phyloP scores from a whole-genome alignment of 2,888 invertebrate species.

The Amiota mariae region DNA sequence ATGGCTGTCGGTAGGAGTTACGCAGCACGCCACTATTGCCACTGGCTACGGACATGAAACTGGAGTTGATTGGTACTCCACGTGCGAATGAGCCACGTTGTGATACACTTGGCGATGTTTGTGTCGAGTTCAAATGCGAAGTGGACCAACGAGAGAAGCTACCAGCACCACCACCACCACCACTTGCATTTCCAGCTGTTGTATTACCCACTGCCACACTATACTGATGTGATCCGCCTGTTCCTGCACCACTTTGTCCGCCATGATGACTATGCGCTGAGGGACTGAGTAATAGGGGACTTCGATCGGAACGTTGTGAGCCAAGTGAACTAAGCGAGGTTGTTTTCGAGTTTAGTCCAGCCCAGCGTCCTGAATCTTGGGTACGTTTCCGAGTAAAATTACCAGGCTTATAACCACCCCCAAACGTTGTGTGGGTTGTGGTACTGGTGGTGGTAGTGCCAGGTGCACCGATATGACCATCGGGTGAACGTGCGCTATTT shows the following conservation, averaged over 20 bases:
- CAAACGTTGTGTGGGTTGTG: conserved; percentile 33
- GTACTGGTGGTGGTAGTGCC: conserved; percentile 31
- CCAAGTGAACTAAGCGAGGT: conserved; percentile 88
- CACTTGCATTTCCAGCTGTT: conserved; percentile 38
- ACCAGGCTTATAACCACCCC: conserved; percentile 77
- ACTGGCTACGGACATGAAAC: conserved; percentile 77
- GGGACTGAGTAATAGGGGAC: conserved; percentile 73
- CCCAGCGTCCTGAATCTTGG: conserved; percentile 79
- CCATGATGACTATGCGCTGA: conserved; percentile 74
- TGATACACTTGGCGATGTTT: conserved; percentile 84
- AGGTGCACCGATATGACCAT: conserved; percentile 43
- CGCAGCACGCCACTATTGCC: conserved; percentile 76
- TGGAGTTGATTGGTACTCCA: conserved; percentile 73
- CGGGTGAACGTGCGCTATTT: conserved; percentile 58
- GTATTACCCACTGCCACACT: conserved; percentile 33
- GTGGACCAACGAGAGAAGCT: conserved; percentile 80
- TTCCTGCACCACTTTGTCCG: conserved; percentile 60
- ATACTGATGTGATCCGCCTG: neutral
- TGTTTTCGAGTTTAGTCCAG: conserved; percentile 86
- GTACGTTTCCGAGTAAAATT: conserved; percentile 87
- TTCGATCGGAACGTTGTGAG: conserved; percentile 73
- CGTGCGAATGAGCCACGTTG: conserved; percentile 83
- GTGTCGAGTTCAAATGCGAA: conserved; percentile 82
- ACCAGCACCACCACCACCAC: conserved; percentile 47
- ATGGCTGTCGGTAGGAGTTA: conserved; percentile 86